Conservation (phyloP, 2,113 vertebrate species). For the Proterorhinus semilunaris region DNA sequence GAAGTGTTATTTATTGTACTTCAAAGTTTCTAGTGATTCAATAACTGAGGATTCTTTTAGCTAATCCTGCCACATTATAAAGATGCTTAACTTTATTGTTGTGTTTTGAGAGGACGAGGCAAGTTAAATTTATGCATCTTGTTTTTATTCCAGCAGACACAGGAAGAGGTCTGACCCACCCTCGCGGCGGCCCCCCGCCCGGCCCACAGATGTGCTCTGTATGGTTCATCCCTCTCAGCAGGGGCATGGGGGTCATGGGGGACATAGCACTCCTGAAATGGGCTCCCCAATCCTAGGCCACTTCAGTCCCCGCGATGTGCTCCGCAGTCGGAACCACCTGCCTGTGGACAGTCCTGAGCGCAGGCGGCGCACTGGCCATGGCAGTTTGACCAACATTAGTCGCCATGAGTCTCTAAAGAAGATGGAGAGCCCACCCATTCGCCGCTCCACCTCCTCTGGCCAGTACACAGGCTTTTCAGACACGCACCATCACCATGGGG, state of each 20-base stretch:
- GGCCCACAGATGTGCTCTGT: conserved; percentile 87
- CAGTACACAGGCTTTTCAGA: conserved; percentile 91
- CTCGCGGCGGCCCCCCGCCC: conserved; percentile 84
- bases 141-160: conserved; percentile 74
- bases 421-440: conserved; percentile 92
- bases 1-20: background rate
- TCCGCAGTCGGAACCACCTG: conserved; percentile 83
- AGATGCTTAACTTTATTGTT: background rate
- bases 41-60: background rate
- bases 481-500: conserved; percentile 47
- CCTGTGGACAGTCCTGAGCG: conserved; percentile 89
- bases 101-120: background rate
- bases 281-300: conserved; percentile 85
- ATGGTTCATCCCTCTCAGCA: conserved; percentile 85
- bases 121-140: background rate
- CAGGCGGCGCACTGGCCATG: conserved; percentile 84
- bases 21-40: background rate
- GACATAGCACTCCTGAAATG: conserved; percentile 80
- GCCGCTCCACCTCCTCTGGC: conserved; percentile 94
- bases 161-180: conserved; percentile 89
- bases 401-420: conserved; percentile 94
- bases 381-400: conserved; percentile 92
- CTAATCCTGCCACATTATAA: background rate
- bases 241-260: conserved; percentile 69
- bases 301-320: conserved; percentile 85